Base-by-base conservation (phyloP, 2,888 invertebrate genomes). In the Cyrtodaria siliqua region DNA sequence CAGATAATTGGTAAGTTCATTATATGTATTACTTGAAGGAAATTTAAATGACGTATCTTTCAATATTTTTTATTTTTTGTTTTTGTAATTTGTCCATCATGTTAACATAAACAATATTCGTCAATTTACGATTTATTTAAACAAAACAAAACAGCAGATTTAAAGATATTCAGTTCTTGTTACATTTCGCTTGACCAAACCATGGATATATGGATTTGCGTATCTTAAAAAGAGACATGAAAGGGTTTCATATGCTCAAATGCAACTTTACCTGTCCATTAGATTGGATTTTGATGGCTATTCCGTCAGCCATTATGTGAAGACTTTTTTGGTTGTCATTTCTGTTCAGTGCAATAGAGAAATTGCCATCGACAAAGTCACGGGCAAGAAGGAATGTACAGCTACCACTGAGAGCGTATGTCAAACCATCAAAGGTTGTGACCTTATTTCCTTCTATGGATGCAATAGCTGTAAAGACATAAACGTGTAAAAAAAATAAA, bases 391-490 rank as follows among this genome's bases (percentile, higher is more conserved):
- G 93, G 94, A 97, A 97, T 0, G 96, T 96, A 90, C 98, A 97
- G 0, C 94, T 93, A 49, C 96, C 96, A 0, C 94, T 94, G 84
- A 96, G 95, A n/a, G 96, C 95, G 91, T 95, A 95, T 82, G 96
- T 96, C 27, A 94, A 94, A 69, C 96, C 96, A 93, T 98, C 98
- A 91, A 97, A 98, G 0, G 98, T 98, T 83, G 97, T 95, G 82
- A 96, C 95, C 80, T 97, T 96, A 20, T 96, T 95, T 20, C 95
- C 95, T 9, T 96, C 95, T 86, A 98, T 94, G 92, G 96, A 95
- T 12, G 97, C 97, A 93, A 96, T 95, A 53, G 96, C 97, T 97
- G 92, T 20, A 79, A 77, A n/a, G n/a, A n/a, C n/a, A n/a, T n/a
- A n/a, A n/a, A n/a, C n/a, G n/a, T n/a, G n/a, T n/a, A n/a, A n/a